phyloP scores from a whole-genome alignment of 2,113 vertebrate species.

The Nothocercus nigrocapillus region DNA sequence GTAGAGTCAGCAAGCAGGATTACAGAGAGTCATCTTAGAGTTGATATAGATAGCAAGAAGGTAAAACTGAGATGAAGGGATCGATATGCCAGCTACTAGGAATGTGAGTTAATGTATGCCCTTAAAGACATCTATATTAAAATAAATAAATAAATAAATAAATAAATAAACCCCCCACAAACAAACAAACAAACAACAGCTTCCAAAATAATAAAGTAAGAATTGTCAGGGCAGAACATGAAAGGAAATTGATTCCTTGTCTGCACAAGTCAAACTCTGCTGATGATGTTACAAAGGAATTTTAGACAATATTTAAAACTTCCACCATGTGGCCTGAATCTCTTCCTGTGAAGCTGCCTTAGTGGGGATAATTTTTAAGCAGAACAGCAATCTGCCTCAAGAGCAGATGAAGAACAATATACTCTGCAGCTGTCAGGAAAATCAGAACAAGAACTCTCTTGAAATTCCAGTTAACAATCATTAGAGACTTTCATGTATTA shows the following conservation, averaged over 20 bases:
- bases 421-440: slow-evolving; percentile 24
- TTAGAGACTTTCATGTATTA: neutral
- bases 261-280: neutral
- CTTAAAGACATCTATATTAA: neutral
- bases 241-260: neutral
- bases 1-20: neutral
- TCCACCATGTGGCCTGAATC: neutral
- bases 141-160: too few relatives aligned
- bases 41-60: neutral
- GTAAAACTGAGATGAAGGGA: neutral
- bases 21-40: neutral
- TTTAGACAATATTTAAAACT: neutral
- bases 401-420: neutral
- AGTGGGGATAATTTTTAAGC: neutral
- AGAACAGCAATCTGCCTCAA: neutral
- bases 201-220: neutral
- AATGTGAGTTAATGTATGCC: neutral
- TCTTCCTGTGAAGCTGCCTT: neutral
- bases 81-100: neutral
- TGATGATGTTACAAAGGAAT: neutral
- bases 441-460: neutral
- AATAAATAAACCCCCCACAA: too few relatives aligned
- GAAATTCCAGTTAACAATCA: neutral
- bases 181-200: neutral
- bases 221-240: neutral